Evolutionary conservation across 2,888 invertebrate species (phyloP), one percentile per base, ranked within the genome.

Genomic region (Aphidoletes aphidimyza): DNA sequence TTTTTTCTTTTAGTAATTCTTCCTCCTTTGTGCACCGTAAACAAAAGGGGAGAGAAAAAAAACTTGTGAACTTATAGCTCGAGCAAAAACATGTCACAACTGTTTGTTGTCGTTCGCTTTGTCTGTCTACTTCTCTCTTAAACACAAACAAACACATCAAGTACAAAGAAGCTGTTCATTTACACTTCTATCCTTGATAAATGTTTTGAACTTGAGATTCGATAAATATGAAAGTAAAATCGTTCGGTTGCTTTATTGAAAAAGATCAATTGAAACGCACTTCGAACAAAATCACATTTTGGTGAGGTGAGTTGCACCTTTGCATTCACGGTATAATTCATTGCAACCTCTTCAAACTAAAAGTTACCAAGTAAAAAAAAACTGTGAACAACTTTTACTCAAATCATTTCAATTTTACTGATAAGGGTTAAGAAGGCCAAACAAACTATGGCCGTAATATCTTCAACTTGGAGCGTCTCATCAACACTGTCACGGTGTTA

Each of bases 141-240:
- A 8, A 11, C 39, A 39, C 39, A 39, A 39, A 39, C 5, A 39
- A 39, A 39, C 11, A 47, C 17, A 2, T 2, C 19, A 47, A 17
- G 9, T 17, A 47, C 17, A 14, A 19, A 47, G 2, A 47, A 47
- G 19, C 19, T 2, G 2, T 5, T 17, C 8, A 19, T 11, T 3
- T 26, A 78, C 11, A 81, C 1, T 39, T n/a, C 0, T n/a, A 37
- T 37, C 81, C 81, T 81, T 81, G 37, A 81, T 81, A 81, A n/a
- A n/a, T 34, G 37, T 11, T 69, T 81, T 11, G 37, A 81, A 81
- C 81, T 81, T 81, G 37, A 81, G 37, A 81, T 37, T n/a, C 81
- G 37, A 81, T 81, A 37, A 81, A 81, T 81, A 81, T 81, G 81
- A 81, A 81, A 81, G 37, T 81, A 22, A 81, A 81, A 81, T 39